phyloP scores from a whole-genome alignment of 92 coral and sea anemone genomes.

The Porites rus region DNA sequence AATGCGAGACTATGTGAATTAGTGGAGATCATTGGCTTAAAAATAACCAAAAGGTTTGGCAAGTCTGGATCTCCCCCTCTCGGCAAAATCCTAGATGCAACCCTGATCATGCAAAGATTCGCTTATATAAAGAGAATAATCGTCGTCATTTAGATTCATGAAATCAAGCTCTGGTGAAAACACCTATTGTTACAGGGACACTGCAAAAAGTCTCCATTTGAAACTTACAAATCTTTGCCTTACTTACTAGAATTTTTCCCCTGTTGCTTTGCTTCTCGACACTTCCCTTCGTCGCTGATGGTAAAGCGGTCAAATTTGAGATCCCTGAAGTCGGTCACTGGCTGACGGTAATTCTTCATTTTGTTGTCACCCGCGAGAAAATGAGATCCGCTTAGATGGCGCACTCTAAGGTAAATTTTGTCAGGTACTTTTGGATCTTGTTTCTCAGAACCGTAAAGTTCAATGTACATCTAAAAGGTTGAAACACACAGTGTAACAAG shows the following conservation, averaged over 20 bases:
- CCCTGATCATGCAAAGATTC: too few relatives aligned
- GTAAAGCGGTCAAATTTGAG: slow-evolving; percentile 1
- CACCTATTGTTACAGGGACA: too few relatives aligned
- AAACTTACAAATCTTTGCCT: too few relatives aligned
- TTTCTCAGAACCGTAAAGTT: not conserved
- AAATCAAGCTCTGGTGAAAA: too few relatives aligned
- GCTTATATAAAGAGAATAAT: too few relatives aligned
- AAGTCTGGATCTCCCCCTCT: too few relatives aligned
- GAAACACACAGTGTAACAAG: not conserved
- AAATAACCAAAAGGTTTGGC: too few relatives aligned
- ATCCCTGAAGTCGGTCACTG: not conserved
- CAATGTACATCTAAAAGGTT: slow-evolving; percentile 4
- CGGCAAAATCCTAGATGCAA: too few relatives aligned
- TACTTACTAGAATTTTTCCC: not conserved
- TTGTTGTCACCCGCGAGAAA: not conserved
- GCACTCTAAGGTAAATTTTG: not conserved
- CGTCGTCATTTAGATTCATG: too few relatives aligned
- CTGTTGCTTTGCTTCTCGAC: not conserved
- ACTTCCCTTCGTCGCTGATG: not conserved
- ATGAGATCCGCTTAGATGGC: slow-evolving; percentile 1
- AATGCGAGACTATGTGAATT: too few relatives aligned
- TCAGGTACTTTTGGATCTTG: not conserved
- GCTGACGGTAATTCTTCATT: slow-evolving; percentile 18
- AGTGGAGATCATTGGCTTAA: too few relatives aligned
- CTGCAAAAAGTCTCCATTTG: too few relatives aligned